phyloP scores from a whole-genome alignment of 2,888 invertebrate genomes.

The Trissolcus brochymenae region DNA sequence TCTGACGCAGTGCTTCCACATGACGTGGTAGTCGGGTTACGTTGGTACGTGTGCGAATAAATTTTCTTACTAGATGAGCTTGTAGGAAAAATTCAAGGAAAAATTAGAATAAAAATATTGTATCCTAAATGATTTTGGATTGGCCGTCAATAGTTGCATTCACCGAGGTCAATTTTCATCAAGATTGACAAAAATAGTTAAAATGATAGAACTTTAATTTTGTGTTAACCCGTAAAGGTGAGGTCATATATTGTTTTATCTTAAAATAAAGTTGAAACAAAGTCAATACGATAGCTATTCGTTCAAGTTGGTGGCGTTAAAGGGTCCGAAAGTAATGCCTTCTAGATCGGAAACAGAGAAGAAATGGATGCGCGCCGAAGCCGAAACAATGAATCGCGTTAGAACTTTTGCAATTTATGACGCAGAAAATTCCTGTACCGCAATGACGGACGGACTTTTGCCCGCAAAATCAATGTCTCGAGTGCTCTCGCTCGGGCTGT shows the following conservation, averaged over 20 bases:
- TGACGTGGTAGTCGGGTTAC: too few relatives aligned
- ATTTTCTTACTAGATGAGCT: too few relatives aligned
- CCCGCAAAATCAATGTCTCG: slow-evolving; percentile 37
- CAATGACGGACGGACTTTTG: slow-evolving; percentile 44
- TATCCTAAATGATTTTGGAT: too few relatives aligned
- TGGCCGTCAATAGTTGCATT: too few relatives aligned
- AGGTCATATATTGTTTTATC: too few relatives aligned
- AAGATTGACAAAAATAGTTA: not conserved
- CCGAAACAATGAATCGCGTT: slow-evolving; percentile 58
- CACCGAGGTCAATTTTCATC: too few relatives aligned
- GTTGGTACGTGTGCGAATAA: too few relatives aligned
- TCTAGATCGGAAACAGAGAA: slow-evolving; percentile 66
- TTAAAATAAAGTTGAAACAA: slow-evolving; percentile 4
- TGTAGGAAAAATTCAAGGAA: too few relatives aligned
- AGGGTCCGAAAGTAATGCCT: slow-evolving; percentile 49
- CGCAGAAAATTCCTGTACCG: slow-evolving; percentile 62
- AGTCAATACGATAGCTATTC: slow-evolving; percentile 33
- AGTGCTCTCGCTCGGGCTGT: slow-evolving; percentile 39
- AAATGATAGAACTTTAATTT: too few relatives aligned
- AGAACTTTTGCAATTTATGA: slow-evolving; percentile 72
- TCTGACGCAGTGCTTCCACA: too few relatives aligned
- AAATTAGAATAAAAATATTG: too few relatives aligned
- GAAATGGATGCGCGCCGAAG: slow-evolving; percentile 59
- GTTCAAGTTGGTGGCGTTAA: slow-evolving; percentile 36
- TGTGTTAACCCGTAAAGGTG: too few relatives aligned